Percentiles rank a stretch among this genome's conserved stretches.
These are phyloP conservation scores for Rallus limicola DNA, from an alignment of 2,113 vertebrate genomes.

Conservation along the genomic window DNA sequence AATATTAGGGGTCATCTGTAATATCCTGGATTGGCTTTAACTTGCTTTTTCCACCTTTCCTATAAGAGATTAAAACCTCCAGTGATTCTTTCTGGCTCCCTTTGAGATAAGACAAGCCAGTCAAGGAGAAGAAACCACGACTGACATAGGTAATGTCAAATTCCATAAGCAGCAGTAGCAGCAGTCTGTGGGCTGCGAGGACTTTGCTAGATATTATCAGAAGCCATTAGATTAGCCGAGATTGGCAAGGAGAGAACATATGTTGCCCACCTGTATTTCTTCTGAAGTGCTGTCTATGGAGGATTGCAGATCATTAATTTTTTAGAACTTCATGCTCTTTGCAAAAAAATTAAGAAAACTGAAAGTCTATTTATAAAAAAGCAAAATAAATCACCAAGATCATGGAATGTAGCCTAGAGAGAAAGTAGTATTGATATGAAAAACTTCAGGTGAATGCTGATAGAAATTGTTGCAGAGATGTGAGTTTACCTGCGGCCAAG, in stretches of 20 bases:
- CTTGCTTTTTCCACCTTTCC: background rate
- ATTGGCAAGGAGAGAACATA: background rate
- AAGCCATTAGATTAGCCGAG: background rate
- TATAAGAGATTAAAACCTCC: background rate
- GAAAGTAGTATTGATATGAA: background rate
- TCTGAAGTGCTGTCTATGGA: background rate
- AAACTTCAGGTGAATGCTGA: background rate
- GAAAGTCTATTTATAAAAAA: background rate
- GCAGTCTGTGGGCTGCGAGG: background rate
- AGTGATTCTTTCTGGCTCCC: background rate
- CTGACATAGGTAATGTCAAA: background rate
- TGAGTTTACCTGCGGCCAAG: background rate
- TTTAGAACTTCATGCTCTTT: background rate
- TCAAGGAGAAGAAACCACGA: background rate
- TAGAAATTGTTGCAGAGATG: background rate
- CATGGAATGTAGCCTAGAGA: background rate
- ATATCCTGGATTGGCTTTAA: background rate
- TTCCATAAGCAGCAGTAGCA: background rate
- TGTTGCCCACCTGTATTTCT: background rate
- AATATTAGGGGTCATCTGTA: background rate
- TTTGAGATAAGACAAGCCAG: background rate
- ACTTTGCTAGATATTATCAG: background rate
- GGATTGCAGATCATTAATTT: background rate
- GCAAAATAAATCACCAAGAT: background rate
- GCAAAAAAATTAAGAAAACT: background rate